phyloP scores from a whole-genome alignment of 2,113 vertebrate genomes.

The Benitochromis conjunctus region DNA sequence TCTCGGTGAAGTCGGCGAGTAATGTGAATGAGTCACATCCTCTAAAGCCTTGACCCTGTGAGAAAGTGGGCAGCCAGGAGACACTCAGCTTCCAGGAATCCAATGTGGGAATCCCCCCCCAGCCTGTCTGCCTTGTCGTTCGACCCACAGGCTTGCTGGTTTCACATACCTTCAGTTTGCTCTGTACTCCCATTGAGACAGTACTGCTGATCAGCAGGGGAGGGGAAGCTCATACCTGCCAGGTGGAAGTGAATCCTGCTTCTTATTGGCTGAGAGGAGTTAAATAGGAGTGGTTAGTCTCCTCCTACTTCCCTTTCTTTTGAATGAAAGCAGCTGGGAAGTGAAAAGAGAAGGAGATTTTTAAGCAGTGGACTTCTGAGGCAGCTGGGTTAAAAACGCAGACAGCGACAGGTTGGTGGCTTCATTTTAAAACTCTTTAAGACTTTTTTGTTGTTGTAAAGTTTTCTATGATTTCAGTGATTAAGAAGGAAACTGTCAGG shows the following conservation, averaged over 20 bases:
- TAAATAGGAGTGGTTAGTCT: background rate
- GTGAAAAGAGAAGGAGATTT: background rate
- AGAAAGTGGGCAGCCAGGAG: conserved; percentile 23
- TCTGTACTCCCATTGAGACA: background rate
- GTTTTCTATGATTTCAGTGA: background rate
- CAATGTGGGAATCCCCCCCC: conserved; percentile 5
- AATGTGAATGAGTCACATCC: conserved; percentile 45
- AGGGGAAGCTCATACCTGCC: conserved; percentile 7
- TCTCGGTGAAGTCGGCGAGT: background rate
- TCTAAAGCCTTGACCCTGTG: conserved; percentile 28
- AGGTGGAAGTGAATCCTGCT: conserved; percentile 44
- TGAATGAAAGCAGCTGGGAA: conserved; percentile 2
- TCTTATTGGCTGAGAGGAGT: conserved; percentile 25
- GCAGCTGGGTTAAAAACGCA: background rate
- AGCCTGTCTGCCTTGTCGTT: background rate
- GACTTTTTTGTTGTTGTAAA: background rate
- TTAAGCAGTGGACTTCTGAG: background rate
- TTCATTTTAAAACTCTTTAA: background rate
- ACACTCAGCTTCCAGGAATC: conserved; percentile 56
- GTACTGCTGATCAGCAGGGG: conserved; percentile 12
- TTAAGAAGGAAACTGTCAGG: background rate
- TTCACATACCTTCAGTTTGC: background rate
- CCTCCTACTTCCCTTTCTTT: conserved; percentile 21
- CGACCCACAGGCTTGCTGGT: background rate
- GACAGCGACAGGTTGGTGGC: conserved; percentile 19